Evolutionary conservation across 2,113 vertebrate species (phyloP), one percentile per base, ranked within the genome.

Genomic region (Periophthalmodon schlosseri): DNA sequence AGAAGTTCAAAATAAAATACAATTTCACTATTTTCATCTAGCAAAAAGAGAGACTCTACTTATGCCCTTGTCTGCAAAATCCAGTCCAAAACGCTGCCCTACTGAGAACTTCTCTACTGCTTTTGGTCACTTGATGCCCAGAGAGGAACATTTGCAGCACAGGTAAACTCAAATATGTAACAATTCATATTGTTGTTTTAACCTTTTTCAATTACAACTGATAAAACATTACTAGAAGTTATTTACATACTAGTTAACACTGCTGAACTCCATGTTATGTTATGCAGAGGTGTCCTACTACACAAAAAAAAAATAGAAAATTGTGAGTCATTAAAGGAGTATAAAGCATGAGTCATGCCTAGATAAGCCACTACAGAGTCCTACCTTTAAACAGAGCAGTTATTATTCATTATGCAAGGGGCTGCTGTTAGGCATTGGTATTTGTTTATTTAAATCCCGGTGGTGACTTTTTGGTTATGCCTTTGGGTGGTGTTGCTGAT

Each of bases 81-180:
- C 95, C 82, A 99, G 98, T 79, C 98, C 98, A 0, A 99, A 99
- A 89, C 94, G 98, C 69, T 97, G 95, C 80, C 98, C 98, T 0
- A 94, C 93, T n/a, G 97, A 99, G 84, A 99, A 99, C 81, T 91
- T 95, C 77, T 99, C 97, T 76, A 96, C 96, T 7, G 97, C 96
- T 8, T 97, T 99, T 50, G 96, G 95, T 83, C 95, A 95, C 76
- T 88, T 93, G 49, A 88, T 96, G 80, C 94, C 93, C 39, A 91
- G 88, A 87, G 94, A 93, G 16, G 94, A 97, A 75, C 94, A 93
- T 87, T 66, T 88, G 61, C 63, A 79, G 91, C 64, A 93, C 90
- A 46, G 94, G 95, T 97, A 28, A 57, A 16, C 15, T 52, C 14
- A 15, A 49, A 49, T 39, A 39, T 39, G 39, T 44, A 44, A 44